Evolutionary conservation across 2,113 vertebrate species (phyloP).

Genomic region (Ciconia boyciana): DNA sequence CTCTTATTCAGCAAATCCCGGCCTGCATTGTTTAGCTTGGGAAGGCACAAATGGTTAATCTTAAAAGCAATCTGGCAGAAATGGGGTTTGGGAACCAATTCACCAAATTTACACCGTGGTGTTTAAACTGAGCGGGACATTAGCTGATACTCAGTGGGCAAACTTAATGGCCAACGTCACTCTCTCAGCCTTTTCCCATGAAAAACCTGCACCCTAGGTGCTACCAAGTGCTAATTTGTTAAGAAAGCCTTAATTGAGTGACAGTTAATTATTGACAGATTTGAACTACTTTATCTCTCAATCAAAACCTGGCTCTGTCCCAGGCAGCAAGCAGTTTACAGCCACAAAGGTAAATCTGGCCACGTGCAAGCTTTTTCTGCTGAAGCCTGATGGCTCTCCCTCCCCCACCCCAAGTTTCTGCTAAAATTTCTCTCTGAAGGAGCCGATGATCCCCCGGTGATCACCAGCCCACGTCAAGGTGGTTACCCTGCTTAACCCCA

Average conservation of each 20-base stretch:
- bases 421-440: constrained; percentile 51
- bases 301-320: constrained; percentile 64
- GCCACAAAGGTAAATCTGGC: constrained; percentile 49
- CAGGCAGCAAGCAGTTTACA: constrained; percentile 62
- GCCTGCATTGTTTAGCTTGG: neutral
- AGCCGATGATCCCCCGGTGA: constrained; percentile 41
- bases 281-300: constrained; percentile 70
- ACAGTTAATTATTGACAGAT: constrained; percentile 75
- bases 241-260: constrained; percentile 61
- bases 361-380: constrained; percentile 40
- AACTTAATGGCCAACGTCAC: constrained; percentile 20
- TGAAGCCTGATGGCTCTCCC: neutral
- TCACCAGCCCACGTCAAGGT: constrained; percentile 73
- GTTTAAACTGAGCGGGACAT: constrained; percentile 29
- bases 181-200: constrained; percentile 61
- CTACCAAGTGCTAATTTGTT: constrained; percentile 65
- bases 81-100: neutral
- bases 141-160: constrained; percentile 1
- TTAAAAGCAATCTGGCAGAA: neutral
- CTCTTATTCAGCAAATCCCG: neutral
- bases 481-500: constrained; percentile 74
- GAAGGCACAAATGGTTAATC: constrained; percentile 28
- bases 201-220: constrained; percentile 59
- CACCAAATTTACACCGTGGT: neutral
- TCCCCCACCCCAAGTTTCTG: neutral